Evolutionary conservation across 2,888 invertebrate species (phyloP).

Genomic region (Stramonita haemastoma): DNA sequence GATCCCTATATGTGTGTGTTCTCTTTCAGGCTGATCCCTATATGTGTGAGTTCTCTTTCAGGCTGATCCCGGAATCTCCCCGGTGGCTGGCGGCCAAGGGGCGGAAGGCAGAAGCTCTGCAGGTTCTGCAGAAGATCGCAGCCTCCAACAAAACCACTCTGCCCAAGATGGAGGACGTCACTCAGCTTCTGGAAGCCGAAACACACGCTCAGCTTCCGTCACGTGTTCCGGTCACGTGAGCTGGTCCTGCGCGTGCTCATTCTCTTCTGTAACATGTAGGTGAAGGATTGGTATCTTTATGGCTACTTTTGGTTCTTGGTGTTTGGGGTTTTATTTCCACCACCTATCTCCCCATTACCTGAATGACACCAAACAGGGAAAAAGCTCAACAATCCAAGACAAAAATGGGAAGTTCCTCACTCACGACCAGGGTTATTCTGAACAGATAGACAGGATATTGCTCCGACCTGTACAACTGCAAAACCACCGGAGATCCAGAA

Average conservation of each 20-base stretch:
- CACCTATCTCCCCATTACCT: too few relatives aligned
- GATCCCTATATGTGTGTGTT: background rate
- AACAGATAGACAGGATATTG: too few relatives aligned
- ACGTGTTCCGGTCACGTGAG: conserved; percentile 31
- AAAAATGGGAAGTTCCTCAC: too few relatives aligned
- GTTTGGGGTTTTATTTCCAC: too few relatives aligned
- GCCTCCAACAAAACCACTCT: conserved; percentile 23
- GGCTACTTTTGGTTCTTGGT: too few relatives aligned
- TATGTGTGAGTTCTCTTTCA: background rate
- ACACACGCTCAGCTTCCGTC: background rate
- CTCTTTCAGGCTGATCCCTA: background rate
- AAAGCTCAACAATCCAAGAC: too few relatives aligned
- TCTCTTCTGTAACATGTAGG: conserved; percentile 27
- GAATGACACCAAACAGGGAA: too few relatives aligned
- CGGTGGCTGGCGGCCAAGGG: conserved; percentile 31
- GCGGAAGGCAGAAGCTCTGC: conserved; percentile 1
- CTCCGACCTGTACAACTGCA: too few relatives aligned
- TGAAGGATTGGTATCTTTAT: background rate
- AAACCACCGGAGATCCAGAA: too few relatives aligned
- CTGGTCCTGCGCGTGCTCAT: conserved; percentile 22
- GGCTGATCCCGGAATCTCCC: conserved; percentile 35
- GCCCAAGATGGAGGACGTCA: conserved; percentile 10
- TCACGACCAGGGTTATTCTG: too few relatives aligned
- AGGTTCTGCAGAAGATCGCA: conserved; percentile 30
- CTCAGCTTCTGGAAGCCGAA: conserved; percentile 20